phyloP scores from a whole-genome alignment of 2,888 invertebrate species.

The Cryptus viduatorius region DNA sequence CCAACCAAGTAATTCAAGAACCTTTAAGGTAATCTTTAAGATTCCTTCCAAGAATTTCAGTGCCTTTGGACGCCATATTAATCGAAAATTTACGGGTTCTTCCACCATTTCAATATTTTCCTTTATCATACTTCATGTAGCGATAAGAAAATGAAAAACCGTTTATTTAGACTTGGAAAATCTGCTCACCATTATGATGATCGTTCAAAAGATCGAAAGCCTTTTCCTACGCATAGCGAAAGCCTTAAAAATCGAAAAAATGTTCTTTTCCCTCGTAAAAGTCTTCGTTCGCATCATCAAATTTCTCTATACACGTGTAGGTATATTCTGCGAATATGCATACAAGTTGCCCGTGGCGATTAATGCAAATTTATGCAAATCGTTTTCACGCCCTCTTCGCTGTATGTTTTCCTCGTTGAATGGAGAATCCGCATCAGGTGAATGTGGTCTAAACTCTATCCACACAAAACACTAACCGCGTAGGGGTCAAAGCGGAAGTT shows the following conservation, averaged over 20 bases:
- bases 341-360: slow-evolving; percentile 47
- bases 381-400: slow-evolving; percentile 50
- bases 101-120: too few relatives aligned
- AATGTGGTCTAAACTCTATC: slow-evolving; percentile 6
- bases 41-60: too few relatives aligned
- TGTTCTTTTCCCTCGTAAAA: background rate
- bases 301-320: slow-evolving; percentile 32
- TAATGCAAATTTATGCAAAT: slow-evolving; percentile 65
- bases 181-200: background rate
- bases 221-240: background rate
- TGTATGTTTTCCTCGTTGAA: slow-evolving; percentile 50
- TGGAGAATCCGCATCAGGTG: slow-evolving; percentile 9
- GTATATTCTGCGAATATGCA: slow-evolving; percentile 55
- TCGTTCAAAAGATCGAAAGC: too few relatives aligned
- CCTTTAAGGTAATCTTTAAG: too few relatives aligned
- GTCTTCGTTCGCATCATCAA: slow-evolving; percentile 45
- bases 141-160: background rate
- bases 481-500: slow-evolving; percentile 36
- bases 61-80: too few relatives aligned
- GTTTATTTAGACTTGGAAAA: background rate
- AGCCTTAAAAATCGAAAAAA: background rate
- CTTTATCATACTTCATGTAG: too few relatives aligned
- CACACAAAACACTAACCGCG: slow-evolving; percentile 47
- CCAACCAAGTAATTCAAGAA: background rate
- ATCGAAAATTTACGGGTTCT: too few relatives aligned